phyloP scores from a whole-genome alignment of 2,797 vertebrate species.

The Denticeps clupeoides region DNA sequence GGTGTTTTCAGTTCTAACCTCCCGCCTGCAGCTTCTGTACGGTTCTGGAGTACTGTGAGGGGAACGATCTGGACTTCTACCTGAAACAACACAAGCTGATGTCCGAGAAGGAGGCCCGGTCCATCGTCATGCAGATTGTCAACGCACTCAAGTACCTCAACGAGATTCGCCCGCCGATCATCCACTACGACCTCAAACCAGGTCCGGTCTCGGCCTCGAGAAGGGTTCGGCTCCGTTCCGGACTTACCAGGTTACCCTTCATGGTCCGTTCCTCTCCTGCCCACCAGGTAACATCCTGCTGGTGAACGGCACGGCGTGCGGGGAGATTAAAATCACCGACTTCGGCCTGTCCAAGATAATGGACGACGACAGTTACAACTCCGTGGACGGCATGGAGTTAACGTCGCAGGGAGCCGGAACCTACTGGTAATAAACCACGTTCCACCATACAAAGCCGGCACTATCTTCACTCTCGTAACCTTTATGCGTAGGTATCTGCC shows the following conservation, averaged over 20 bases:
- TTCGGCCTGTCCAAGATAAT: slow-evolving; percentile 94
- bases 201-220: slow-evolving; percentile 49
- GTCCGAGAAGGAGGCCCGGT: slow-evolving; percentile 88
- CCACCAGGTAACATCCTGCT: slow-evolving; percentile 83
- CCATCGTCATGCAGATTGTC: slow-evolving; percentile 95
- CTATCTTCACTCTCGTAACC: too few species aligned
- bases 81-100: slow-evolving; percentile 96
- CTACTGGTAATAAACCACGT: slow-evolving; percentile 67
- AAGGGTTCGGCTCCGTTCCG: background rate
- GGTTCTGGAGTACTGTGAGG: slow-evolving; percentile 92
- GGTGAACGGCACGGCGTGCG: slow-evolving; percentile 90
- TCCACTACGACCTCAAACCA: slow-evolving; percentile 96
- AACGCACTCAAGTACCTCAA: slow-evolving; percentile 96
- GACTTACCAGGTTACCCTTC: background rate
- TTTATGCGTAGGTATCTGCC: slow-evolving; percentile 92
- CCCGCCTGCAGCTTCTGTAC: slow-evolving; percentile 91
- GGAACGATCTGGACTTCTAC: slow-evolving; percentile 95
- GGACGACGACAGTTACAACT: slow-evolving; percentile 91
- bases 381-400: slow-evolving; percentile 89
- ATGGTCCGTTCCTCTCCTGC: background rate
- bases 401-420: slow-evolving; percentile 91
- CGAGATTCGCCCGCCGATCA: slow-evolving; percentile 92
- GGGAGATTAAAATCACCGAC: slow-evolving; percentile 95
- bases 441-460: background rate
- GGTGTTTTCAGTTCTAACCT: slow-evolving; percentile 59